Evolutionary conservation across 2,797 vertebrate genomes (phyloP).

Genomic region (Alfaro cultratus): DNA sequence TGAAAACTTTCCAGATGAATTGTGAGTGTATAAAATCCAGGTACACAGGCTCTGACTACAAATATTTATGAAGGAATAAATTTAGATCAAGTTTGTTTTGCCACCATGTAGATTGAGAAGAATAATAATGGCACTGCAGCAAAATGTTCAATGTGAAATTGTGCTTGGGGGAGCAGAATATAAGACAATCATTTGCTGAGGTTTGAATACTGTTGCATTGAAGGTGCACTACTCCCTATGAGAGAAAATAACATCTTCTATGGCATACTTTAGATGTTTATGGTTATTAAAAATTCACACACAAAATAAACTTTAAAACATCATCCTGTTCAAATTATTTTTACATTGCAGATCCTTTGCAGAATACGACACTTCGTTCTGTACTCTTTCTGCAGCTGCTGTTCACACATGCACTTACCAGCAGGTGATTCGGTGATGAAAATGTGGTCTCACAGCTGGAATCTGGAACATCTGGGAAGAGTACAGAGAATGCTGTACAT

Average conservation of each 20-base stretch:
- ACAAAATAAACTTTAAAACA: background rate
- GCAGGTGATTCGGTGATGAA: background rate
- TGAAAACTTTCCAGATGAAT: no score
- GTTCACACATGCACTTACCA: conserved; percentile 4
- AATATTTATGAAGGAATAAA: background rate
- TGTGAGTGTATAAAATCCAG: no score
- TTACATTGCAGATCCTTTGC: background rate
- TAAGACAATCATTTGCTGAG: background rate
- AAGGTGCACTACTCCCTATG: background rate
- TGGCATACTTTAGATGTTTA: background rate
- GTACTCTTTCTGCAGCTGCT: conserved; percentile 5
- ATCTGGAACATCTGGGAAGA: background rate
- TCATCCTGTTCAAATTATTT: background rate
- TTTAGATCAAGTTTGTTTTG: background rate
- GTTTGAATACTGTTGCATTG: background rate
- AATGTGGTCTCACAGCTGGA: background rate
- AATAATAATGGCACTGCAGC: background rate
- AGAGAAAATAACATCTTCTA: background rate
- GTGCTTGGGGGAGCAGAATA: background rate
- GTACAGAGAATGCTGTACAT: background rate
- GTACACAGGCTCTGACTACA: background rate
- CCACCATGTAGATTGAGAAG: background rate
- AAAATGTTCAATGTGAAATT: background rate
- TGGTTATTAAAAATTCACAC: background rate
- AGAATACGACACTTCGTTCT: background rate